Percentiles rank a stretch among this genome's conserved stretches.
Evolutionary conservation across 1,140 invertebrate genomes (phyloP).

Genomic region (Popillia japonica): DNA sequence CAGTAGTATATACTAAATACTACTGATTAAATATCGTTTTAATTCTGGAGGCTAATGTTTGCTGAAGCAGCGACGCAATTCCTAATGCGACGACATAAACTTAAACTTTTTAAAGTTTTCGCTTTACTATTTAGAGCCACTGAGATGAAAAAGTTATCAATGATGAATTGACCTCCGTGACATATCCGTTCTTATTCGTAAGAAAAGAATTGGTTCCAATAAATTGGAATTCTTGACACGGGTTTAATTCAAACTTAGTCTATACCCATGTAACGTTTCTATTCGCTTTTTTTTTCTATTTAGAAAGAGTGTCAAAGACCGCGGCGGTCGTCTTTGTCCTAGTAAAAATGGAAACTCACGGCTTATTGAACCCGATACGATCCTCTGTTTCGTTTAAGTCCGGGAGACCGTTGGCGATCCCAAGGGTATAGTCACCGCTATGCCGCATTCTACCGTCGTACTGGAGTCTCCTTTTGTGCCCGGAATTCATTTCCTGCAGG

Average conservation of each 20-base stretch:
- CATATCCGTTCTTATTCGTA: no score
- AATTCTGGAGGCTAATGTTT: no score
- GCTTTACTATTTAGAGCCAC: no score
- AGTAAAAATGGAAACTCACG: conserved; percentile 31
- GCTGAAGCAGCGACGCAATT: no score
- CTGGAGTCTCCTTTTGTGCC: conserved; percentile 22
- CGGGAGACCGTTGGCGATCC: conserved; percentile 28
- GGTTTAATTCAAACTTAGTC: conserved; percentile 28
- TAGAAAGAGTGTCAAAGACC: conserved; percentile 26
- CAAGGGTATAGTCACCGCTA: conserved; percentile 23
- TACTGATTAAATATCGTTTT: no score
- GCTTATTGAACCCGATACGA: conserved; percentile 30
- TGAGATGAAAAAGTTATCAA: no score
- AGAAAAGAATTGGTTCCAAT: background rate
- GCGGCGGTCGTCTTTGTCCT: conserved; percentile 10
- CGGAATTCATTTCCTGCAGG: conserved; percentile 31
- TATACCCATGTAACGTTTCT: background rate
- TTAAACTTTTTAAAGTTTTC: no score
- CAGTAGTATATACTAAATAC: no score
- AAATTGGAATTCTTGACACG: background rate
- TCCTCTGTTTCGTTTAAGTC: conserved; percentile 24
- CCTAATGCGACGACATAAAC: no score
- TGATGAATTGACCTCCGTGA: no score
- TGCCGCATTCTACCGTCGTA: conserved; percentile 3
- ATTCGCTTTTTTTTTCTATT: conserved; percentile 7